Evolutionary conservation across 2,113 vertebrate species (phyloP).

Genomic region (Syngnathus floridae): DNA sequence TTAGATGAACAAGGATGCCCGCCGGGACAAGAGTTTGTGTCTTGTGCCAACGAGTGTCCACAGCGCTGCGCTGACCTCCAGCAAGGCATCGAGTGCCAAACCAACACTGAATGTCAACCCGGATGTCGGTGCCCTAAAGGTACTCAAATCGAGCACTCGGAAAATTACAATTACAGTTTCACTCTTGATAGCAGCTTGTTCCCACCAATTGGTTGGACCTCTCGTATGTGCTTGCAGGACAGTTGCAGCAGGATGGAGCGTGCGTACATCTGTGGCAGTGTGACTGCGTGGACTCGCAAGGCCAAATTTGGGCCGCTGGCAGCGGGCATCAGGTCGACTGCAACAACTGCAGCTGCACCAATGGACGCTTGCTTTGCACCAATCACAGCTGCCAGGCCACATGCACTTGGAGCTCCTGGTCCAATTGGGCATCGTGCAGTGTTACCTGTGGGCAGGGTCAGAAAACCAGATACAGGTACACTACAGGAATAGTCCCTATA

Average conservation of each 20-base stretch:
- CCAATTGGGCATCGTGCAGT: slow-evolving; percentile 81
- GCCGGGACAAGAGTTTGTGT: slow-evolving; percentile 64
- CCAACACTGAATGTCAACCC: slow-evolving; percentile 63
- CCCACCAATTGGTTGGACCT: too few relatives aligned
- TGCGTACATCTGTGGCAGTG: slow-evolving; percentile 79
- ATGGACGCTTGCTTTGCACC: slow-evolving; percentile 73
- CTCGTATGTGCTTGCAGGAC: slow-evolving; percentile 49
- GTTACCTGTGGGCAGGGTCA: slow-evolving; percentile 70
- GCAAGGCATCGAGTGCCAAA: slow-evolving; percentile 76
- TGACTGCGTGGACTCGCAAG: slow-evolving; percentile 75
- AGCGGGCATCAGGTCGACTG: slow-evolving; percentile 73
- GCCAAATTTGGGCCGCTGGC: slow-evolving; percentile 77
- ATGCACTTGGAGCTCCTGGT: slow-evolving; percentile 84
- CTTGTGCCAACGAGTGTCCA: slow-evolving; percentile 79
- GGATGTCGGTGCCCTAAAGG: slow-evolving; percentile 80
- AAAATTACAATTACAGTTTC: too few relatives aligned
- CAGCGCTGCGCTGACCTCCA: slow-evolving; percentile 80
- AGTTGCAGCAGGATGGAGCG: slow-evolving; percentile 73
- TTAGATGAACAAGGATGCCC: slow-evolving; percentile 73
- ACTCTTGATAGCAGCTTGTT: too few relatives aligned
- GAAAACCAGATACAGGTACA: slow-evolving; percentile 77
- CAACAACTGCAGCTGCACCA: slow-evolving; percentile 78
- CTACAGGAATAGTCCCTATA: not conserved
- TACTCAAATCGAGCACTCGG: slow-evolving; percentile 14
- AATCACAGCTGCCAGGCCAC: slow-evolving; percentile 59